Evolutionary conservation across 1,140 invertebrate species (phyloP).

Genomic region (Zaprionus gabonicus): DNA sequence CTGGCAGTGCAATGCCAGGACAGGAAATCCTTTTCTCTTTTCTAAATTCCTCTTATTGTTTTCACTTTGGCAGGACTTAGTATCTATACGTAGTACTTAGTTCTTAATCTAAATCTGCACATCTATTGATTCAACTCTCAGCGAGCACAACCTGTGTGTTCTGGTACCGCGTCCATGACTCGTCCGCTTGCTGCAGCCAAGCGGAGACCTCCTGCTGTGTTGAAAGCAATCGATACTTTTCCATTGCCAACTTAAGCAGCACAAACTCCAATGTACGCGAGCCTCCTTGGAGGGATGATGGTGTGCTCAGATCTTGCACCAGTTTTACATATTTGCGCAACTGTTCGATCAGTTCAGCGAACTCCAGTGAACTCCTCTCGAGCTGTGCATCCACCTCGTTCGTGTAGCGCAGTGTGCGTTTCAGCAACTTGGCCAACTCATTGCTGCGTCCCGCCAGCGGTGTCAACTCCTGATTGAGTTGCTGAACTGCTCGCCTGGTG

Average conservation of each 20-base stretch:
- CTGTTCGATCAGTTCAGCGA: constrained; percentile 50
- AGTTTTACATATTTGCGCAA: constrained; percentile 57
- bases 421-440: constrained; percentile 57
- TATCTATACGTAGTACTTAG: constrained; percentile 6
- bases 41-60: constrained; percentile 41
- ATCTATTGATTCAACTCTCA: constrained; percentile 30
- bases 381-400: constrained; percentile 60
- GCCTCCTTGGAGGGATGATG: constrained; percentile 41
- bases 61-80: constrained; percentile 15
- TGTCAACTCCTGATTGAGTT: constrained; percentile 57
- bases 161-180: constrained; percentile 49
- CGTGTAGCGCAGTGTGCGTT: constrained; percentile 60
- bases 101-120: constrained; percentile 7
- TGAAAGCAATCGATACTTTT: constrained; percentile 52
- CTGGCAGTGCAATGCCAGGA: constrained; percentile 50
- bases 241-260: constrained; percentile 63
- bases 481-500: constrained; percentile 43
- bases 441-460: constrained; percentile 66
- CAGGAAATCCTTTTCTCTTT: constrained; percentile 64
- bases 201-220: constrained; percentile 46
- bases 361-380: constrained; percentile 30
- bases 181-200: constrained; percentile 46
- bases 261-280: constrained; percentile 61
- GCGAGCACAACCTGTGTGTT: constrained; percentile 53
- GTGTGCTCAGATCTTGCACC: constrained; percentile 42